phyloP scores from a whole-genome alignment of 2,797 vertebrate species.

The Dallia pectoralis region DNA sequence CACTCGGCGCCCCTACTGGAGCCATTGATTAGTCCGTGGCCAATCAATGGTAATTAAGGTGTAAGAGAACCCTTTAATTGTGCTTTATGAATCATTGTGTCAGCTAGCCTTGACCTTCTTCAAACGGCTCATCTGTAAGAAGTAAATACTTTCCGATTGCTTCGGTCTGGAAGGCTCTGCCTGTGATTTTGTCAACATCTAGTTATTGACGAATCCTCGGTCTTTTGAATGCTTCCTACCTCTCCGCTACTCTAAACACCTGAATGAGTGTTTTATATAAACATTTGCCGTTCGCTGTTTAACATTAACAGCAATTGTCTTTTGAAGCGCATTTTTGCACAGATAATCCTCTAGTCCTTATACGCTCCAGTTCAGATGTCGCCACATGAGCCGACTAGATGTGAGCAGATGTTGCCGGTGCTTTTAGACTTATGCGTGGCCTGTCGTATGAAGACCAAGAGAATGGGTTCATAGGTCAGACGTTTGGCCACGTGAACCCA shows the following conservation, averaged over 20 bases:
- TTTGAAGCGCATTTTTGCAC: too few relatives aligned
- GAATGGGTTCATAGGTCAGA: neutral
- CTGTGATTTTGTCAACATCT: too few relatives aligned
- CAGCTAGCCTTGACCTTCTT: conserved; percentile 70
- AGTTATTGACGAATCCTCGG: too few relatives aligned
- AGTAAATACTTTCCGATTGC: conserved; percentile 50
- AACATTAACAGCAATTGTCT: too few relatives aligned
- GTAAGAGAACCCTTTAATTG: conserved; percentile 76
- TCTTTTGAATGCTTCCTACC: too few relatives aligned
- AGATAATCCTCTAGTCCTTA: too few relatives aligned
- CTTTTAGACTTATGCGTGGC: neutral
- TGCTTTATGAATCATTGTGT: conserved; percentile 73
- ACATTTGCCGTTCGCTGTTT: too few relatives aligned
- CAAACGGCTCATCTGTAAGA: conserved; percentile 30
- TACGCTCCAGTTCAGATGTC: neutral
- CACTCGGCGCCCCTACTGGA: conserved; percentile 60
- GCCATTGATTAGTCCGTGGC: conserved; percentile 72
- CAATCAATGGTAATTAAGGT: conserved; percentile 83
- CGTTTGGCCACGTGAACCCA: neutral
- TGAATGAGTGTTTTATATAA: too few relatives aligned
- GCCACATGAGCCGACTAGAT: neutral
- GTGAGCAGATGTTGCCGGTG: neutral
- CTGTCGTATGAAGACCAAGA: neutral
- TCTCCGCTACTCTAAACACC: too few relatives aligned
- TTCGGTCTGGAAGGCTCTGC: too few relatives aligned